Conservation (phyloP, 2,113 vertebrate genomes). For the Misgurnus anguillicaudatus region DNA sequence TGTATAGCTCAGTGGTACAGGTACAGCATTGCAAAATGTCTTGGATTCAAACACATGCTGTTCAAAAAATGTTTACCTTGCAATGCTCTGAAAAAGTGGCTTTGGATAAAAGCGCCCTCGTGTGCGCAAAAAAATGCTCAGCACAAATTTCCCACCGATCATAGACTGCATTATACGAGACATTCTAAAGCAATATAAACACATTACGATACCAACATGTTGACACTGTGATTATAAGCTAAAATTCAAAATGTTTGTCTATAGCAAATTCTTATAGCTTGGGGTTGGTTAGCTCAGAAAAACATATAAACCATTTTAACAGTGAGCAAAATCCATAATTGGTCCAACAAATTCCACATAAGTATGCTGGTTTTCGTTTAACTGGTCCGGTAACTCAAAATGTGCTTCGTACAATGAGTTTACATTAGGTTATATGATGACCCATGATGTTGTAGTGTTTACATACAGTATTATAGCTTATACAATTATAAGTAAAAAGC, state of each 20-base stretch:
- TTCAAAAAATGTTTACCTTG: too few species aligned
- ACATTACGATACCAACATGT: not conserved
- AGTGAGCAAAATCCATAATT: not conserved
- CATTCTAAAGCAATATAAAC: not conserved
- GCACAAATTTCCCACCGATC: not conserved
- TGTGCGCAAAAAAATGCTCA: not conserved
- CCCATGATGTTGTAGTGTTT: not conserved
- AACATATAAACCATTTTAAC: not conserved
- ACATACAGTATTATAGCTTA: not conserved
- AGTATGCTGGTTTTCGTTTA: not conserved
- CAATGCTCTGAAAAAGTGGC: not conserved
- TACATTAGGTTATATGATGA: not conserved
- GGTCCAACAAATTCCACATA: not conserved
- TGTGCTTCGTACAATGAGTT: not conserved
- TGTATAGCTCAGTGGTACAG: too few species aligned
- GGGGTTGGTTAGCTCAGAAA: not conserved
- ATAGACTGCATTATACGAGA: not conserved
- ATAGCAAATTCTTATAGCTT: not conserved
- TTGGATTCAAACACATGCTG: too few species aligned
- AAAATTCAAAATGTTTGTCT: not conserved
- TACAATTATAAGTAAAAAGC: not conserved
- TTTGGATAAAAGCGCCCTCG: not conserved
- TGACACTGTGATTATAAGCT: not conserved
- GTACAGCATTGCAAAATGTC: too few species aligned
- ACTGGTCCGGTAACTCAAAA: not conserved